Evolutionary conservation across 2,888 invertebrate genomes (phyloP), one percentile per base, ranked within the genome.

Genomic region (Bombylius discolor): DNA sequence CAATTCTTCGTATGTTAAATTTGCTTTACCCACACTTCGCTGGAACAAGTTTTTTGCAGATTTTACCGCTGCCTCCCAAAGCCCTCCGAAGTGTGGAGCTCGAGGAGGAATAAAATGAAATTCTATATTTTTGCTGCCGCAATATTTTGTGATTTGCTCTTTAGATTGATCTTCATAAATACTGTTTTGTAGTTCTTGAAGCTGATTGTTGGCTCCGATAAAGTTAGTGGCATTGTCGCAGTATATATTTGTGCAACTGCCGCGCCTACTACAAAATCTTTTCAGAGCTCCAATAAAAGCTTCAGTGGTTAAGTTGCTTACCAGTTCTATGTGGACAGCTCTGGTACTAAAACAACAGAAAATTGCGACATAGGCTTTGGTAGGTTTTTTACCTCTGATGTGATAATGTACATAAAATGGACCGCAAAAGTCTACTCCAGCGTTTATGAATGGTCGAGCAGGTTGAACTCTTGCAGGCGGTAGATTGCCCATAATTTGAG

Each of bases 401-500:
- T 51, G 46, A 46, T 49, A 56, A 31, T 52, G 53, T 13, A 46
- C 50, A 39, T 49, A 56, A 32, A 58, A 32, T 12, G 58, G 57
- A 14, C 59, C 60, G 8, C 46, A 51, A 44, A 50, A 59, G 31
- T 58, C 57, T 36, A 59, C 51, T 1, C 56, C 61, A 36, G 55
- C 34, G 33, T 57, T 53, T 7, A 56, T 42, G 49, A 60, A 57
- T 50, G 57, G 54, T 14, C 59, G n/a, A 45, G 57, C 53, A 31
- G 55, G 50, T 14, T 23, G 44, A 9, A 56, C 52, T 47, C 65
- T 53, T 42, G 34, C 48, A 14, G 14, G 33, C 3, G 66, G 66
- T 23, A 66, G 54, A 57, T 65, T 55, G 32, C 63, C 64, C 65
- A 67, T 66, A 1, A 62, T 33, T 47, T 64, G 64, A 13, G 50